Evolutionary conservation across 53 echinoderm and acorn worm genomes (phyloP).

Genomic region (Echinarachnius parma): DNA sequence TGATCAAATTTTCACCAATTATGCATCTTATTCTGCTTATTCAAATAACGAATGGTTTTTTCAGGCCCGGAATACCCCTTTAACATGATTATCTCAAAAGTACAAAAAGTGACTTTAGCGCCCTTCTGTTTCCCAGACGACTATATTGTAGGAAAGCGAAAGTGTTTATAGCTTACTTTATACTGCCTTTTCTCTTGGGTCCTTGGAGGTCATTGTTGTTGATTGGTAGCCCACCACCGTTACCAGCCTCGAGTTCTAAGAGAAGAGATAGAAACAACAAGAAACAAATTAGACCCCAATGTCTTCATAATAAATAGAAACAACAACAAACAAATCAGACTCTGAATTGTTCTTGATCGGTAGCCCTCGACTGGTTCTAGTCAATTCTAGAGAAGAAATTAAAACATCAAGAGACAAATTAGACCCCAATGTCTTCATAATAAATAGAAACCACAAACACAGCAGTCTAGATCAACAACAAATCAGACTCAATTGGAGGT

Average conservation of each 20-base stretch:
- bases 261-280: neutral
- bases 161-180: slow-evolving; percentile 92
- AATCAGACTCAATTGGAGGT: too few relatives aligned
- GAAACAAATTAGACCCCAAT: neutral
- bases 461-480: too few relatives aligned
- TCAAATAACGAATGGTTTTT: too few relatives aligned
- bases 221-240: slow-evolving; percentile 45
- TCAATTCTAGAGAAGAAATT: neutral
- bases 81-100: too few relatives aligned
- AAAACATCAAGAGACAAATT: neutral
- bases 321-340: too few relatives aligned
- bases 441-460: too few relatives aligned
- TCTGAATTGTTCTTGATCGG: slow-evolving; percentile 90
- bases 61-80: too few relatives aligned
- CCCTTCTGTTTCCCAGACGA: too few relatives aligned
- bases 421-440: neutral
- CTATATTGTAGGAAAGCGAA: too few relatives aligned
- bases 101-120: too few relatives aligned
- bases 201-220: slow-evolving; percentile 92
- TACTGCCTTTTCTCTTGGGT: slow-evolving; percentile 90
- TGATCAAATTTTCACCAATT: too few relatives aligned
- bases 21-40: too few relatives aligned
- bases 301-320: neutral
- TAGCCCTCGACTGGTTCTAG: slow-evolving; percentile 9
- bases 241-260: slow-evolving; percentile 33